Evolutionary conservation across 2,888 invertebrate species (phyloP).

Genomic region (Ennomos fuscantarius): DNA sequence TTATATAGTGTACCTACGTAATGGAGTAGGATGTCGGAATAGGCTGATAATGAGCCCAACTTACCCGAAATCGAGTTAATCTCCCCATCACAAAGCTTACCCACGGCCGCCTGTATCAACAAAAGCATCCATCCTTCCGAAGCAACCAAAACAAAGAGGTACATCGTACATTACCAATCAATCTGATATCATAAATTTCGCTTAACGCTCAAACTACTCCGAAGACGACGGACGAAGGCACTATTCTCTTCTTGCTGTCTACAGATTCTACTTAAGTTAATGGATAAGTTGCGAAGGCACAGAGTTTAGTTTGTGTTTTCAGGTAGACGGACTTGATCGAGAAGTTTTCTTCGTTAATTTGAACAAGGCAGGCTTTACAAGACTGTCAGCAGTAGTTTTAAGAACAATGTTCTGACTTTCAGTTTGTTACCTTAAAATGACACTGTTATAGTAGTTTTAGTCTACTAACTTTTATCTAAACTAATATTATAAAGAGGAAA

Average conservation of each 20-base stretch:
- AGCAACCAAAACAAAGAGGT: slow-evolving; percentile 28
- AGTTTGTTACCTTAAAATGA: slow-evolving; percentile 55
- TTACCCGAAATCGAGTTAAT: slow-evolving; percentile 6
- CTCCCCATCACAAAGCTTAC: slow-evolving; percentile 7
- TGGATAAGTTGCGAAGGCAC: slow-evolving; percentile 83
- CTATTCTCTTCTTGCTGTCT: slow-evolving; percentile 78
- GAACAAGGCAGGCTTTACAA: slow-evolving; percentile 79
- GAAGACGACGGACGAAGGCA: slow-evolving; percentile 59
- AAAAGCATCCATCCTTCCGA: slow-evolving; percentile 30
- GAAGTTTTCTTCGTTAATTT: slow-evolving; percentile 84
- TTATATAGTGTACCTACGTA: no score
- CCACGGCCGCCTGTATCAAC: slow-evolving; percentile 11
- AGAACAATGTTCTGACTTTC: slow-evolving; percentile 51
- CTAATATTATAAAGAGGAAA: no score
- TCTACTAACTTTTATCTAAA: neutral
- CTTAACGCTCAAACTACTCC: slow-evolving; percentile 72
- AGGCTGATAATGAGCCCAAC: neutral
- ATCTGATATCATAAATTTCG: slow-evolving; percentile 73
- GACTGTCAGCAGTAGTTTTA: slow-evolving; percentile 73
- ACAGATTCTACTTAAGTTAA: slow-evolving; percentile 85
- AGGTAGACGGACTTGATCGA: slow-evolving; percentile 83
- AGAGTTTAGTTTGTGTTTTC: slow-evolving; percentile 84
- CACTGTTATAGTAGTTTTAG: slow-evolving; percentile 12
- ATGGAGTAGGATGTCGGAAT: neutral
- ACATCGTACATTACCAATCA: slow-evolving; percentile 57